phyloP scores from a whole-genome alignment of 2,888 invertebrate genomes.

The Drosophila peninsularis region DNA sequence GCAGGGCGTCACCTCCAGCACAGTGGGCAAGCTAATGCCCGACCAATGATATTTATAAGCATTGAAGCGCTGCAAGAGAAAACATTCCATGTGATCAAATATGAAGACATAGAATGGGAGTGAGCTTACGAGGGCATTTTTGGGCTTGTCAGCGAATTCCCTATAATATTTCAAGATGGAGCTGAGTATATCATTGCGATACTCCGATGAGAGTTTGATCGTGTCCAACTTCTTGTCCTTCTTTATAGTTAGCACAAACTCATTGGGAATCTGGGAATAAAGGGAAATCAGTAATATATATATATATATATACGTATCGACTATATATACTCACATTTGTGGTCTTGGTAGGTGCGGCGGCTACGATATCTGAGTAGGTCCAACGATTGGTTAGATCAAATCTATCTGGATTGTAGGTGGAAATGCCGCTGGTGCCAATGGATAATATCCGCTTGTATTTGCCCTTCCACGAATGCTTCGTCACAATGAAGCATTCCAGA shows the following conservation, averaged over 20 bases:
- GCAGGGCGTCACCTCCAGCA: constrained; percentile 96
- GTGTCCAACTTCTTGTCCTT: constrained; percentile 96
- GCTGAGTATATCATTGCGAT: constrained; percentile 95
- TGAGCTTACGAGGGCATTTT: constrained; percentile 89
- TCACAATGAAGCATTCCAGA: constrained; percentile 97
- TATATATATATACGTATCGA: not conserved
- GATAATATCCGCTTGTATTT: constrained; percentile 99
- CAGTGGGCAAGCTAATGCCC: constrained; percentile 93
- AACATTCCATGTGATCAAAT: not conserved
- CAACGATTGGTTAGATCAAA: constrained; percentile 97
- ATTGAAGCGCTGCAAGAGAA: constrained; percentile 89
- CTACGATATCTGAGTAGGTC: constrained; percentile 92
- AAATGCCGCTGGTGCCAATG: constrained; percentile 96
- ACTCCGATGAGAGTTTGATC: constrained; percentile 98
- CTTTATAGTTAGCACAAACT: constrained; percentile 93
- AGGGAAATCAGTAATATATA: constrained; percentile 12
- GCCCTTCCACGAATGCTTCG: constrained; percentile 99
- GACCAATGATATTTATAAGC: constrained; percentile 99
- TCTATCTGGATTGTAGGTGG: constrained; percentile 97
- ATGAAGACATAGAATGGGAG: too few relatives aligned
- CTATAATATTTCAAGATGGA: constrained; percentile 93
- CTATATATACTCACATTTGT: constrained; percentile 80
- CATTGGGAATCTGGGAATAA: constrained; percentile 86
- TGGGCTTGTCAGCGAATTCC: constrained; percentile 92
- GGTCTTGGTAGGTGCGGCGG: constrained; percentile 88